Evolutionary conservation across 2,797 vertebrate species (phyloP), one percentile per base, ranked within the genome.

Genomic region (Chromobotia macracanthus): DNA sequence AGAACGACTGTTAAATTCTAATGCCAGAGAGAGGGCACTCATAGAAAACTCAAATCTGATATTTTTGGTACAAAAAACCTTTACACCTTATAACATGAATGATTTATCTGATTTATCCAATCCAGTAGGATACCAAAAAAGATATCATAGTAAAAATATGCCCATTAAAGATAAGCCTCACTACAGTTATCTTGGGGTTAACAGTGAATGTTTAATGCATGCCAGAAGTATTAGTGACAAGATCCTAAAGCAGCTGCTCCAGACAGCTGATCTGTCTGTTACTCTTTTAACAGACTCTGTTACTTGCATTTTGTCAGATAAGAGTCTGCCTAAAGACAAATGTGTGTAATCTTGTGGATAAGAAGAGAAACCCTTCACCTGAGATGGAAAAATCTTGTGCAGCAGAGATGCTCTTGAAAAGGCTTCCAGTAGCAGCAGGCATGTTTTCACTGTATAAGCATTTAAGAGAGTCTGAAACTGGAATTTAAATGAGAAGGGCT

Each of bases 401-500:
- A 10, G 25, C 16, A 38, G 58, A 79, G 19, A 53, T 85, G 68
- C 51, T 66, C 60, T 66, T 73, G 85, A 85, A 81, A 35, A 61
- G 60, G 58, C 65, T 16, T 69, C 77, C 51, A 55, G 80, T 82
- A 86, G 85, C 84, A 87, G 84, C 83, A 82, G 84, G 81, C 71
- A 74, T 67, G 25, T 80, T 85, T 80, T 81, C 83, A 69, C 55
- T 73, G 55, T 79, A 80, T 87, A 83, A 73, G 79, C 81, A 25
- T 74, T 86, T 81, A 83, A 63, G 72, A 75, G 68, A 25, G 88
- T 84, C 73, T 69, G 64, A 76, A 83, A 78, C 85, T 82, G 78
- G 69, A 89, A 83, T 84, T 58, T 77, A 73, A 85, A 89, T 87
- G 78, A 76, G 77, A 35, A 51, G 75, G 35, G 68, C 87, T 86